A percentile compares a stretch with the other conserved stretches of the same genome.
Conservation (phyloP, 2,797 vertebrate species). For the Myotis pilosus region DNA sequence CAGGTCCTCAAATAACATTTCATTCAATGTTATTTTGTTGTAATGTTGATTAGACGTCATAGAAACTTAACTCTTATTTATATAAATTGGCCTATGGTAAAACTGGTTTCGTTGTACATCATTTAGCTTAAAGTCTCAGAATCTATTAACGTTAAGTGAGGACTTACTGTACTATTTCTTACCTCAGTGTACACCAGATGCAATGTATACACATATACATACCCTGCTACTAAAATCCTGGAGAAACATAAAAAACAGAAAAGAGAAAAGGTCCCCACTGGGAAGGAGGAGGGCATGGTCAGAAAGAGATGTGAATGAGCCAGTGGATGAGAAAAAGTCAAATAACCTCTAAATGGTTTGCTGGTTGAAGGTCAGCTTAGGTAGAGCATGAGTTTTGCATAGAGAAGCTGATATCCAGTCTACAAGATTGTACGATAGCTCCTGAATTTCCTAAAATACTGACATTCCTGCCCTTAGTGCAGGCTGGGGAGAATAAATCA, state of each 20-base stretch:
- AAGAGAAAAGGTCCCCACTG: neutral
- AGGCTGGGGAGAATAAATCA: neutral
- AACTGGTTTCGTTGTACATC: neutral
- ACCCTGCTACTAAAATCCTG: slow-evolving; percentile 17
- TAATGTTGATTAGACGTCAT: neutral
- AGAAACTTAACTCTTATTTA: neutral
- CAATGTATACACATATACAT: neutral
- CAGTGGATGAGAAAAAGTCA: slow-evolving; percentile 12
- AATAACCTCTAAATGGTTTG: slow-evolving; percentile 5
- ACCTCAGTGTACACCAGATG: neutral
- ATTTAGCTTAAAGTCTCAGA: neutral
- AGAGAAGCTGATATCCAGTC: neutral
- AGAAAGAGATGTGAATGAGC: neutral
- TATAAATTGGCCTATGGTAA: neutral
- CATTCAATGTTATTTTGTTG: neutral
- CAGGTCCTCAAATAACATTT: neutral
- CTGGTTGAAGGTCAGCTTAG: neutral
- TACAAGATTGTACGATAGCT: neutral
- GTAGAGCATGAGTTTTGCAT: neutral
- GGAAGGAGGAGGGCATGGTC: neutral
- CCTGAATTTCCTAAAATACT: slow-evolving; percentile 42
- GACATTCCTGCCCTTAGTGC: neutral
- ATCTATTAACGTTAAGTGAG: neutral
- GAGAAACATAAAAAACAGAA: slow-evolving; percentile 32
- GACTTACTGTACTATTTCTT: neutral